Conservation (phyloP, 2,113 vertebrate species). For the Orycteropus afer region DNA sequence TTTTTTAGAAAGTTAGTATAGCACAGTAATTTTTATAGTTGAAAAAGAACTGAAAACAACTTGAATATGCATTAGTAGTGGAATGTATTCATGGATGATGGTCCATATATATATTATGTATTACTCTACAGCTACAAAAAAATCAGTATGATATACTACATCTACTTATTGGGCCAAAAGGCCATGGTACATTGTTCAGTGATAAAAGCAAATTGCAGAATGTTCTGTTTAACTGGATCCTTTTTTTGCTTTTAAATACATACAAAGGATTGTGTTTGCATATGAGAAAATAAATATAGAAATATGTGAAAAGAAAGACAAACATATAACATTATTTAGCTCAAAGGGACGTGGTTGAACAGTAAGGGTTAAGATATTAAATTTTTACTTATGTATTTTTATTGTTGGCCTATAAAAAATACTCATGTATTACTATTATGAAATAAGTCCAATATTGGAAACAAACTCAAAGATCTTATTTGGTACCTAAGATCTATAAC, state of each 20-base stretch:
- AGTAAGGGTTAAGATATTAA: not conserved
- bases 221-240: not conserved
- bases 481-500: not conserved
- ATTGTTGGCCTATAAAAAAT: not conserved
- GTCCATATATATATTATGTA: not conserved
- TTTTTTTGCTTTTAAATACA: not conserved
- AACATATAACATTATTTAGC: not conserved
- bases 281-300: not conserved
- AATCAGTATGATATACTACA: not conserved
- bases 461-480: not conserved
- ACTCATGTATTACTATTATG: not conserved
- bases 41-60: constrained; percentile 5
- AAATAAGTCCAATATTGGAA: constrained; percentile 21
- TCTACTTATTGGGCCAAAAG: not conserved
- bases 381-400: not conserved
- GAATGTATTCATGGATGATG: not conserved
- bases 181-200: not conserved
- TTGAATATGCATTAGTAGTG: not conserved
- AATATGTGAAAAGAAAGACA: constrained; percentile 6
- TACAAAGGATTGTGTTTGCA: not conserved
- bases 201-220: not conserved
- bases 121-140: not conserved
- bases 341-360: not conserved
- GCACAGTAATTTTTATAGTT: not conserved
- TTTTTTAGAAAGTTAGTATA: not conserved